Evolutionary conservation across 2,797 vertebrate species (phyloP), one percentile per base, ranked within the genome.

Genomic region (Salarias fasciatus): DNA sequence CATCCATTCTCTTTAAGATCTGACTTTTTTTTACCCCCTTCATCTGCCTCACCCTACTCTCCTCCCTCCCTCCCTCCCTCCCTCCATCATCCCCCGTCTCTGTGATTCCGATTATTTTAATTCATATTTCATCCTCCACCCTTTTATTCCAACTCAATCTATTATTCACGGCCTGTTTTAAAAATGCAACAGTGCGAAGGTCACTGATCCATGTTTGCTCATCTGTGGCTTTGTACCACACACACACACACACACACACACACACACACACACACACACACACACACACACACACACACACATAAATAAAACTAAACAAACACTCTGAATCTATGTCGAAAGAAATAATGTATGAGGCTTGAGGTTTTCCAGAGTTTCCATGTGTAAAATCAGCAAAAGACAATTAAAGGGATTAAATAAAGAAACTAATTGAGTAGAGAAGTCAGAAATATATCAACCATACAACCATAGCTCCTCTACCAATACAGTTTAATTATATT

Each of bases 141-240:
- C 53, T 84, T 89, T 86, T 77, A 85, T 88, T 85, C 76, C 35
- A 76, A 79, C 71, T 31, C 44, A 55, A 87, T 90, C 69, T 72
- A 85, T 89, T 86, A 91, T 91, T 86, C 71, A 91, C 43, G 0
- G 33, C 35, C 41, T 29, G 52, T 80, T 84, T 88, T 84, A 84
- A 89, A 88, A 83, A 86, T 87, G 73, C 49, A 89, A 45, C 73
- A 86, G 72, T 48, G 52, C 63, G 53, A 80, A 82, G 85, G 86
- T 85, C 82, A 86, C 73, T 80, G 81, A 82, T 88, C 75, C 28
- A 11, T 57, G 54, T 51, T 49, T 6, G 29, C 63, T 59, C 53
- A 36, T 65, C 46, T 12, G 43, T 58, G 48, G 42, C 54, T 35
- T 74, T 47, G 46, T 42, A 57, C 68, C 51, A 63, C 43, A 65